Conservation (phyloP, 2,888 invertebrate genomes). For the Hermaeophaga mercurialis region DNA sequence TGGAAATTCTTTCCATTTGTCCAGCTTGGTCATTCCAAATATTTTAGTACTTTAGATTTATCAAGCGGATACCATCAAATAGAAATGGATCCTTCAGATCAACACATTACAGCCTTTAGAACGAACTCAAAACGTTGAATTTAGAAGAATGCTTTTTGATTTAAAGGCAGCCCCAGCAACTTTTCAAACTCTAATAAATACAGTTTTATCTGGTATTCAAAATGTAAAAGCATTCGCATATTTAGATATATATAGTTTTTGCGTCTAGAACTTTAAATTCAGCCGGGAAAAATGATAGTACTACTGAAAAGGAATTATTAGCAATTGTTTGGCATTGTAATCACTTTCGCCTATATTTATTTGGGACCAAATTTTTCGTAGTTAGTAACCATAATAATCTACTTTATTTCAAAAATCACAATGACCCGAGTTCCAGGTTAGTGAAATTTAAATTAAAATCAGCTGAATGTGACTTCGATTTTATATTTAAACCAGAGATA, state of each 20-base stretch:
- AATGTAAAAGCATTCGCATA: slow-evolving; percentile 47
- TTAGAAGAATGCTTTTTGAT: slow-evolving; percentile 39
- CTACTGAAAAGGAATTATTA: too few relatives aligned
- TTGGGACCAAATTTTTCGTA: too few relatives aligned
- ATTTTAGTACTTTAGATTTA: too few relatives aligned
- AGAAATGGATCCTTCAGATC: slow-evolving; percentile 41
- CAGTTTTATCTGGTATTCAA: slow-evolving; percentile 42
- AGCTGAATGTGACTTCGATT: slow-evolving; percentile 45
- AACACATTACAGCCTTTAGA: slow-evolving; percentile 51
- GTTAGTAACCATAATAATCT: slow-evolving; percentile 31
- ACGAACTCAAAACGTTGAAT: slow-evolving; percentile 31
- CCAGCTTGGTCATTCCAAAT: too few relatives aligned
- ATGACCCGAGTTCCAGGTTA: slow-evolving; percentile 44
- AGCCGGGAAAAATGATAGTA: too few relatives aligned
- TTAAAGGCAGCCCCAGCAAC: slow-evolving; percentile 54
- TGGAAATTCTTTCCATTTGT: too few relatives aligned
- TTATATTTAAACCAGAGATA: slow-evolving; percentile 12
- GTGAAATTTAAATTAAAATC: slow-evolving; percentile 46
- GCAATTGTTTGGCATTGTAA: too few relatives aligned
- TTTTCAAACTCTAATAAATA: slow-evolving; percentile 47
- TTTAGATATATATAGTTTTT: slow-evolving; percentile 42
- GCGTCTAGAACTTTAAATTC: slow-evolving; percentile 8
- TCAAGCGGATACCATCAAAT: too few relatives aligned
- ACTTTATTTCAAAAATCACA: too few relatives aligned
- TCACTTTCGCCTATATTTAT: too few relatives aligned